Percentiles rank a stretch among this genome's conserved stretches.
Evolutionary conservation across 2,113 vertebrate genomes (phyloP).

Genomic region (Neopipo cinnamomea): DNA sequence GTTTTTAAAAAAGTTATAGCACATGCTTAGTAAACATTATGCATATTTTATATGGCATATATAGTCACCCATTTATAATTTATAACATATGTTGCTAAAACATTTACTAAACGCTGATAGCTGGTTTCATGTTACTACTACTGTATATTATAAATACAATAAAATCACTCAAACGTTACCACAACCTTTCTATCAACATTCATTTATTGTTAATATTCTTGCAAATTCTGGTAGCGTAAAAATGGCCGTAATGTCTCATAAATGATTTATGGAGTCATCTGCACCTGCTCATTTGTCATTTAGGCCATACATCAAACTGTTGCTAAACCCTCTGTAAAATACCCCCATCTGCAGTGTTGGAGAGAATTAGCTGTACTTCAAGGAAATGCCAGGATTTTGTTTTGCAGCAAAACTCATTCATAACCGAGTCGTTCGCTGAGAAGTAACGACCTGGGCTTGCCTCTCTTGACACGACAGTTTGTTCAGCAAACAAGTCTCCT

Average conservation of each 20-base stretch:
- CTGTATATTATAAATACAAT: constrained; percentile 30
- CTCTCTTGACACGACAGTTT: background rate
- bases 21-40: constrained; percentile 36
- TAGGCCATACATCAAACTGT: background rate
- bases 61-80: constrained; percentile 54
- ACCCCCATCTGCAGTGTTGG: background rate
- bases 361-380: background rate
- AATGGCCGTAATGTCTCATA: background rate
- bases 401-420: background rate
- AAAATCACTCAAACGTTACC: constrained; percentile 36
- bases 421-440: background rate
- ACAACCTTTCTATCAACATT: constrained; percentile 16
- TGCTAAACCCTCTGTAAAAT: background rate
- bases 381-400: background rate
- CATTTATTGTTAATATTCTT: constrained; percentile 48
- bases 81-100: constrained; percentile 45
- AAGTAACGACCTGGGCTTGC: background rate
- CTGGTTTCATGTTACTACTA: constrained; percentile 43
- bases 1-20: constrained; percentile 34
- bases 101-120: constrained; percentile 51
- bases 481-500: background rate
- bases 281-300: background rate
- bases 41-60: constrained; percentile 56
- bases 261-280: background rate
- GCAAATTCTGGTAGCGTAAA: background rate